Base-by-base conservation (phyloP, 2,888 invertebrate genomes). In the Eupeodes luniger region DNA sequence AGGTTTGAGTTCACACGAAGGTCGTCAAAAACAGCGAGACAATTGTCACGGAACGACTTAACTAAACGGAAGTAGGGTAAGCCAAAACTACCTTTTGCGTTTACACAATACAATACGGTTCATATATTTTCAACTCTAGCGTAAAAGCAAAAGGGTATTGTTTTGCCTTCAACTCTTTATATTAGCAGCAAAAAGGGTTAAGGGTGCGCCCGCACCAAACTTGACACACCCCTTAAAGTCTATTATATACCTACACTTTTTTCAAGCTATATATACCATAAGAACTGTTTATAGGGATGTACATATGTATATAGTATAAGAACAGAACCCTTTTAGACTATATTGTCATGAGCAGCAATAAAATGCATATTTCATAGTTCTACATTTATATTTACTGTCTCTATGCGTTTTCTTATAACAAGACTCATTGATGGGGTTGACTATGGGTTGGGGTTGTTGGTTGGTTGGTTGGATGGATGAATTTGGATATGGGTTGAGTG, bases 361-460 rank as follows among this genome's bases (percentile, higher is more conserved):
- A 51, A 86, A 72, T 81, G 80, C 80, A 87, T 84, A 77, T 84
- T 87, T 87, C 76, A 84, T 74, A 61, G 76, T 69, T 7, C 19
- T 72, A 40, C 40, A 40, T 40, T 1, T 57, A 61, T 61, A 75
- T 80, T 84, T 80, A 75, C 84, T 69, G 69, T 80, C 69, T 64
- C 34, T 75, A 44, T 11, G 19, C 40, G 34, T 12, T 6, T 16
- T 16, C 72, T 36, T 74, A 49, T 47, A 11, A 16, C 14, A 36
- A n/a, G 59, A 36, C n/a, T 27, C 27, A 27, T 27, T 27, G 27
- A 27, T 27, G 27, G 27, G 27, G 59, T 14, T 59, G 16, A 16
- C n/a, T 81, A 36, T 55, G 55, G 77, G 9, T 19, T 27, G 27
- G 27, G 27, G 27, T 27, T 27, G 27, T 27, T 27, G 27, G 27